Conservation (phyloP, 2,113 vertebrate genomes). For the Baryphthengus martii region DNA sequence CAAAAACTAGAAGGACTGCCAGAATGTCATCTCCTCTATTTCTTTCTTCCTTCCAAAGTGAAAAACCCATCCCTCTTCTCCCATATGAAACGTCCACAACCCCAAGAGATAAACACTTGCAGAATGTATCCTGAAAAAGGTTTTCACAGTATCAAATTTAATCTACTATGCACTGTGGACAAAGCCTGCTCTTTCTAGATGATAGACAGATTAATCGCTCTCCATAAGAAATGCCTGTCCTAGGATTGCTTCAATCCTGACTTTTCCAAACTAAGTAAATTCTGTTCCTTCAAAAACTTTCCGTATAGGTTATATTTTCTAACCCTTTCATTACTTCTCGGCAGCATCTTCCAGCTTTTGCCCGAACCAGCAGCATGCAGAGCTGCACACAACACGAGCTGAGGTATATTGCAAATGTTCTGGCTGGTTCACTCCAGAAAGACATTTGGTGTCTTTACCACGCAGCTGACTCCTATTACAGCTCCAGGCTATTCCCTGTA, state of each 20-base stretch:
- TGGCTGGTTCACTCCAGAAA: neutral
- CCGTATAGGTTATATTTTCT: neutral
- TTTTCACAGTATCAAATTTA: neutral
- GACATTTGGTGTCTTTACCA: neutral
- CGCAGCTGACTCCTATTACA: neutral
- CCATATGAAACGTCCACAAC: neutral
- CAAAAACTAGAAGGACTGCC: neutral
- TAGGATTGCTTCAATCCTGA: neutral
- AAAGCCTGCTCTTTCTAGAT: neutral
- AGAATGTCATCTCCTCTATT: neutral
- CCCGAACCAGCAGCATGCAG: neutral
- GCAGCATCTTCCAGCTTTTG: neutral
- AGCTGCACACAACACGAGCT: neutral
- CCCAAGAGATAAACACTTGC: neutral
- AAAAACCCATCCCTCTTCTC: neutral
- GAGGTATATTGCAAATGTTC: neutral
- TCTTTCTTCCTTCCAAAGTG: neutral
- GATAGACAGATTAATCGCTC: neutral
- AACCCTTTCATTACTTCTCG: neutral
- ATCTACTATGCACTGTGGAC: neutral
- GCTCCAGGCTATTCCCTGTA: neutral
- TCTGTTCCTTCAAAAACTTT: neutral
- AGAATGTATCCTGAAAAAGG: neutral
- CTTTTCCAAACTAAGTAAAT: neutral
- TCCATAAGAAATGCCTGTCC: neutral